These are phyloP conservation scores for Zosterops japonicus DNA, from an alignment of 2,113 vertebrate genomes.

Conservation along the genomic window DNA sequence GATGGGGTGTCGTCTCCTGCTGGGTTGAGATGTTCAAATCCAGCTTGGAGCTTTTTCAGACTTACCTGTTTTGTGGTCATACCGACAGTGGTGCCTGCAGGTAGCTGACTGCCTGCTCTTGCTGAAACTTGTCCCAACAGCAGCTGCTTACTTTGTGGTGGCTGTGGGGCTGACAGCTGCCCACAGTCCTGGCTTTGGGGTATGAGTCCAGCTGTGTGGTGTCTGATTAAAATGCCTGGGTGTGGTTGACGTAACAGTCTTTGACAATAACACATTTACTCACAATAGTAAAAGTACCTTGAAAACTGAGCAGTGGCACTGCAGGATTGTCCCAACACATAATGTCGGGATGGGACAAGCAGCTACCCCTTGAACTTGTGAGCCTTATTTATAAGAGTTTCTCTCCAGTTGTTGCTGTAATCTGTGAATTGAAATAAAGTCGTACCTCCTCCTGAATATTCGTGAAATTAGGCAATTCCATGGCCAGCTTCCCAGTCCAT, in stretches of 20 bases:
- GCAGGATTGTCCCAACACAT: fast-evolving
- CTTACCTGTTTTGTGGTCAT: neutral
- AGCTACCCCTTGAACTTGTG: neutral
- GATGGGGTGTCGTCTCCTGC: neutral
- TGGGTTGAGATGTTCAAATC: neutral
- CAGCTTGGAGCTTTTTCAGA: neutral
- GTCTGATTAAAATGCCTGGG: neutral
- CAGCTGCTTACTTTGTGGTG: fast-evolving
- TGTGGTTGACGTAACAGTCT: neutral
- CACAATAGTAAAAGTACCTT: neutral
- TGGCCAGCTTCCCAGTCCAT: neutral
- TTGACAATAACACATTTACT: neutral
- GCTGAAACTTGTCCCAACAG: neutral
- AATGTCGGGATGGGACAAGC: neutral
- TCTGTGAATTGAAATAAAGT: neutral
- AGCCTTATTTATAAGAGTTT: neutral
- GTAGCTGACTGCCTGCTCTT: neutral
- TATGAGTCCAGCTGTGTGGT: neutral
- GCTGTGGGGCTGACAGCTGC: neutral
- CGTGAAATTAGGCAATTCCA: neutral
- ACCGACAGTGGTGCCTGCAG: fast-evolving
- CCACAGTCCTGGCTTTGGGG: neutral
- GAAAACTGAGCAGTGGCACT: neutral
- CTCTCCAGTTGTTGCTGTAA: neutral
- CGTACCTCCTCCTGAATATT: fast-evolving